A percentile compares a stretch with the other conserved stretches of the same genome.
Conservation (phyloP, 2,888 invertebrate species). For the Leptinotarsa haldemani region DNA sequence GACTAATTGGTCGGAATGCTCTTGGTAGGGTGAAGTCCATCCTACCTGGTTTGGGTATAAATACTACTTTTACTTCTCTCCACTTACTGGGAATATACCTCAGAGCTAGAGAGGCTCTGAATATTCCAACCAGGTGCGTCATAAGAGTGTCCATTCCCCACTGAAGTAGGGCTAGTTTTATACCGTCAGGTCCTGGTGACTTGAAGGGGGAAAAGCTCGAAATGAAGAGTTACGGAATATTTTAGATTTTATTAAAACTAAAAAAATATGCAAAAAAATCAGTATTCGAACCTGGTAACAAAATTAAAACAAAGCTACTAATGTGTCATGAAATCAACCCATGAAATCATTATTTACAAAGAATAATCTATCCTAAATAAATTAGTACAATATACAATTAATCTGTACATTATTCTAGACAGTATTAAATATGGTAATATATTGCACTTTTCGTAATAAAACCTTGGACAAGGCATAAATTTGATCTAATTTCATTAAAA, state of each 20-base stretch:
- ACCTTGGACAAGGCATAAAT: slow-evolving; percentile 43
- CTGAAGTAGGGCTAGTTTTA: too few relatives aligned
- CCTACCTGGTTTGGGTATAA: too few relatives aligned
- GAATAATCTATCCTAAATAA: slow-evolving; percentile 21
- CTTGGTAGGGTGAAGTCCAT: too few relatives aligned
- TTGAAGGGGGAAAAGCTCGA: too few relatives aligned
- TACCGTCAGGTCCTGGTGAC: too few relatives aligned
- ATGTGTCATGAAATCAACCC: slow-evolving; percentile 7
- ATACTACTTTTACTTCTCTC: too few relatives aligned
- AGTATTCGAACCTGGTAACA: slow-evolving; percentile 18
- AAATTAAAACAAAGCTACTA: slow-evolving; percentile 21
- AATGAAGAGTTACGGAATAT: not conserved
- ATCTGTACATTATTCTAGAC: slow-evolving; percentile 48
- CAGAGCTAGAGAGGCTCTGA: too few relatives aligned
- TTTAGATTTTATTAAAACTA: slow-evolving; percentile 14
- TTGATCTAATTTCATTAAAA: slow-evolving; percentile 45
- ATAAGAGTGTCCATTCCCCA: too few relatives aligned
- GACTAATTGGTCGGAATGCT: too few relatives aligned
- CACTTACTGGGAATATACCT: too few relatives aligned
- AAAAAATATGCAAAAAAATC: slow-evolving; percentile 11
- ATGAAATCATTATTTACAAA: slow-evolving; percentile 15
- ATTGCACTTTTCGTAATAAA: slow-evolving; percentile 45
- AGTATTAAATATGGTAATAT: slow-evolving; percentile 38
- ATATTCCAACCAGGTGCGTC: too few relatives aligned
- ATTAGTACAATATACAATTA: slow-evolving; percentile 44